These are phyloP conservation scores for Melanargia galathea DNA, from an alignment of 2,888 invertebrate species.

Conservation along the genomic window DNA sequence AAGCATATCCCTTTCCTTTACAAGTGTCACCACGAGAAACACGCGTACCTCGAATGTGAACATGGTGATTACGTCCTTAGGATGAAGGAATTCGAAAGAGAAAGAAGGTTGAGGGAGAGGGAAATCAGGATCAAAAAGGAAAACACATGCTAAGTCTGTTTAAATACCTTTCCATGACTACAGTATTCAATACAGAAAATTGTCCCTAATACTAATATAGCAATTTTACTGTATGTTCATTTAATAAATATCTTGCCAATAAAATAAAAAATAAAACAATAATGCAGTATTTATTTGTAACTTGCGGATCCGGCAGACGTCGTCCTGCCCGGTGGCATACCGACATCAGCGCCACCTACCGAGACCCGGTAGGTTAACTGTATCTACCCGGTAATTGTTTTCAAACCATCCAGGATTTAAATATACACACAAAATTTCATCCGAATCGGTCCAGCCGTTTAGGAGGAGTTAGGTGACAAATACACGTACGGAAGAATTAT, in stretches of 20 bases:
- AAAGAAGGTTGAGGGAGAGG: slow-evolving; percentile 59
- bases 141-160: background rate
- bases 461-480: no score
- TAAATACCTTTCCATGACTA: background rate
- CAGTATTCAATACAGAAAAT: background rate
- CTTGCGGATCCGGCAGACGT: no score
- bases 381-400: no score
- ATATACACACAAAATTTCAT: no score
- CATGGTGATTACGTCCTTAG: slow-evolving; percentile 88
- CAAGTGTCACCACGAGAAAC: slow-evolving; percentile 87
- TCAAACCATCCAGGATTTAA: no score
- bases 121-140: slow-evolving; percentile 53
- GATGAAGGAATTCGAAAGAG: slow-evolving; percentile 73
- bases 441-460: no score
- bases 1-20: slow-evolving; percentile 85
- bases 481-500: no score
- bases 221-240: background rate
- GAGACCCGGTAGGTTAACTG: no score
- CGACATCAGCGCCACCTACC: no score
- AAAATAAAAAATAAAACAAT: background rate
- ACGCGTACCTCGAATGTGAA: slow-evolving; percentile 88
- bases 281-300: background rate
- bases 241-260: background rate
- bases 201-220: background rate
- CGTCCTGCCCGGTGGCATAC: no score